Base-by-base conservation (phyloP, 2,797 vertebrate species). In the Coluber constrictor region DNA sequence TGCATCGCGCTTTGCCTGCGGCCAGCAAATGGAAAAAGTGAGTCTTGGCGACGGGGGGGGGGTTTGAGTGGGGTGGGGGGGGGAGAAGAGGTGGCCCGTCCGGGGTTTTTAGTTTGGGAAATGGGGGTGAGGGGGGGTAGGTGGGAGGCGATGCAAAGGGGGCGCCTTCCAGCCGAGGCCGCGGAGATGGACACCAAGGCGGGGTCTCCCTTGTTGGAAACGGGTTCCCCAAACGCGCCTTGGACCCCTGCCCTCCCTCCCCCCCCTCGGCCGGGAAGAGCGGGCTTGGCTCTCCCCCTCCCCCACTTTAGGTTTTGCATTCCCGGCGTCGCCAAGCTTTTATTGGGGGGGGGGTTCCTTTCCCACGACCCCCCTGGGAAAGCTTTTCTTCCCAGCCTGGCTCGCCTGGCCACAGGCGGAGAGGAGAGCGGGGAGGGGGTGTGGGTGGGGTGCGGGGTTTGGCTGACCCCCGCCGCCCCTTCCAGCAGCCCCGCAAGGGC, bases 21-120 rank as follows among this genome's bases (percentile, higher is more conserved):
- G 97, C 97, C 98, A 91, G 96, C 98, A 95, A 96, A 98, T 97
- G 98, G 98, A 96, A 98, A 99, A 97, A 98, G 99, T 99, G 97
- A 99, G 98, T 98, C 95, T 94, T 83, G 10, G 18, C 16, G 25
- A 18, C 6, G 16, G 37, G 5, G 2, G 56, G 59, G 18, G 29
- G 11, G 43, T 25, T 27, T 18, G 9, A 11, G n/a, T 1, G 2
- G 9, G n/a, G n/a, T 1, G 1, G 47, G 15, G 18, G 6, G 32
- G 23, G 9, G 2, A 51, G 47, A 51, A 16, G n/a, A 20, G 60
- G 23, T 4, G 83, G 37, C 0, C 57, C 11, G 15, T 27, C 79
- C 9, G 23, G 57, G 43, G 57, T 60, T 56, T 25, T 27, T 5
- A 60, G n/a, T 55, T 61, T 5, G 18, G 61, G 47, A 29, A 16